Evolutionary conservation across 2,797 vertebrate species (phyloP).

Genomic region (Muraenolepis orangiensis): DNA sequence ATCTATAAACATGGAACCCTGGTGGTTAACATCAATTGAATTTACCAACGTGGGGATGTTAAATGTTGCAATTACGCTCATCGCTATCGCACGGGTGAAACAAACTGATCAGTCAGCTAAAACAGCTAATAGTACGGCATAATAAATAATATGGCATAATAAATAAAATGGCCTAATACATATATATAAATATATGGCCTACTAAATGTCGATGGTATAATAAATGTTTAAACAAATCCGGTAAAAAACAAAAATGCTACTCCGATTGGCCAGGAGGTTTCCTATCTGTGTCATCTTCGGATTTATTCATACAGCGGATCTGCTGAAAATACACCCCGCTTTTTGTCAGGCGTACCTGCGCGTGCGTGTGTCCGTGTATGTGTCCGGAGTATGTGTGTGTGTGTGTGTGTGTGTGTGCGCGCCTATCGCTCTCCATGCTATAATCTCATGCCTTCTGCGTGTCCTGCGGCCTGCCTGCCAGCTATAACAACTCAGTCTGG

Average conservation of each 20-base stretch:
- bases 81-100: not conserved
- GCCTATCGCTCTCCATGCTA: no score
- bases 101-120: not conserved
- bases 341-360: not conserved
- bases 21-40: no score
- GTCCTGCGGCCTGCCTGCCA: not conserved
- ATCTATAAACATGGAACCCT: no score
- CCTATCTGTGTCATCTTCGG: not conserved
- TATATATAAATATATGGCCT: no score
- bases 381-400: not conserved
- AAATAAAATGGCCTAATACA: no score
- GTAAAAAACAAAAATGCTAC: no score
- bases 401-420: no score
- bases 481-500: not conserved
- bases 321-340: not conserved
- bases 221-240: not conserved
- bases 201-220: not conserved
- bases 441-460: not conserved
- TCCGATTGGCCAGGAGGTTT: not conserved
- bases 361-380: not conserved
- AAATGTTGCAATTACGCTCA: not conserved
- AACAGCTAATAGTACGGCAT: not conserved
- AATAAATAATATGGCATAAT: no score
- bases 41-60: not conserved
- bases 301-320: not conserved